Evolutionary conservation across 2,888 invertebrate species (phyloP), one percentile per base, ranked within the genome.

Genomic region (Pyrocoelia pectoralis): DNA sequence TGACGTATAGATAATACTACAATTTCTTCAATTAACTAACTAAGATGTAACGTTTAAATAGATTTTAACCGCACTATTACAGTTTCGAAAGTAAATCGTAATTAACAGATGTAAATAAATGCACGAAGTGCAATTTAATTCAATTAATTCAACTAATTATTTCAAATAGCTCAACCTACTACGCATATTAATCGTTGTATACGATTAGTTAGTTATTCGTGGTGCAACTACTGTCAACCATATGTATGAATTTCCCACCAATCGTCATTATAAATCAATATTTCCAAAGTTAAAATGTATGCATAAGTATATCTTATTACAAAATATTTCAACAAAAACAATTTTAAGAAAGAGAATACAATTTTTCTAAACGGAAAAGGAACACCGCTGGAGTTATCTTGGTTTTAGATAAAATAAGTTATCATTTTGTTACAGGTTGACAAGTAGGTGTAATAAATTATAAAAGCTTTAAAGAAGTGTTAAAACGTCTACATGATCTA

Each of bases 381-480:
- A 38, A 12, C 28, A 51, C 29, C 4, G 29, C 29, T 4, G 49
- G 15, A 19, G 24, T 52, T 58, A 58, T 58, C 58, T 52, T 12
- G 57, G 58, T 59, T 51, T 61, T 55, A 65, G 46, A 24, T 67
- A 74, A 76, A 79, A 77, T 79, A 78, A 80, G 79, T 78, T 78
- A 79, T 80, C 76, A 79, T 77, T 77, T 70, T 53, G 70, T 68
- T 68, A 70, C 72, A 61, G 64, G 70, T 72, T 76, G 79, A 79
- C 79, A 79, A 76, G 71, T 75, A 72, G 73, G 69, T 70, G 70
- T 60, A 54, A 69, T 80, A 79, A 79, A 79, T 80, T 79, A 79
- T 77, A 72, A 73, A 69, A 73, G 79, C 74, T 77, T 79, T 79
- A 79, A 76, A 77, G 79, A 79, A 80, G 76, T 73, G 73, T 72